Percentiles rank a stretch among this genome's conserved stretches.
These are phyloP conservation scores for Diplodus puntazzo DNA, from an alignment of 2,797 vertebrate genomes.

Conservation along the genomic window DNA sequence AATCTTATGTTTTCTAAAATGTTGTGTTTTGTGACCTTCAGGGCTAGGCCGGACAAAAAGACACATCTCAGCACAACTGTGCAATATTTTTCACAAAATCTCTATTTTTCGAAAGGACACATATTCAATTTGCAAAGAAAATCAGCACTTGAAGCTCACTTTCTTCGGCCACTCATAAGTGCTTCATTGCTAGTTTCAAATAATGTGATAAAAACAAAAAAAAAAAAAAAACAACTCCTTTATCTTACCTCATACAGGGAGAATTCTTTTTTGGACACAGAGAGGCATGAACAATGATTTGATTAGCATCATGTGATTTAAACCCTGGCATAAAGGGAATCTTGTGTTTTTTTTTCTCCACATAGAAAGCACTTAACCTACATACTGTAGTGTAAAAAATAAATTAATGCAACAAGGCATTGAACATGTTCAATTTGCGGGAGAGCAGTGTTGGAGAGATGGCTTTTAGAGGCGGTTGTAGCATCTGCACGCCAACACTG, in stretches of 20 bases:
- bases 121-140: neutral
- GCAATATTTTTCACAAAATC: conserved; percentile 1
- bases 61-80: neutral
- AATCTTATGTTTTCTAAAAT: too few species aligned
- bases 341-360: neutral
- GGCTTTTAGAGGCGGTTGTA: conserved; percentile 40
- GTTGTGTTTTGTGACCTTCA: too few species aligned
- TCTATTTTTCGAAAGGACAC: conserved; percentile 1
- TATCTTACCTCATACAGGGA: conserved; percentile 26
- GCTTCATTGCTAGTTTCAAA: conserved; percentile 14
- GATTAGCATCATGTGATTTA: conserved; percentile 38
- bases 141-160: conserved; percentile 13
- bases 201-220: neutral
- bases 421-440: conserved; percentile 18
- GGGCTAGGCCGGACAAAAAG: too few species aligned
- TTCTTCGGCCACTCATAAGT: conserved; percentile 20
- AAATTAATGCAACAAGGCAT: conserved; percentile 6
- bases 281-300: conserved; percentile 27
- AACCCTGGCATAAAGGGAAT: conserved; percentile 1
- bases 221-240: too few species aligned
- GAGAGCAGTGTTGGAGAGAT: conserved; percentile 12
- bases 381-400: conserved; percentile 8
- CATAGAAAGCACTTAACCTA: conserved; percentile 40
- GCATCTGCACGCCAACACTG: conserved; percentile 58
- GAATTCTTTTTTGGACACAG: conserved; percentile 22